A percentile compares a stretch with the other conserved stretches of the same genome.
These are phyloP conservation scores for Spea multiplicata DNA, from an alignment of 2,113 vertebrate species.

Conservation along the genomic window DNA sequence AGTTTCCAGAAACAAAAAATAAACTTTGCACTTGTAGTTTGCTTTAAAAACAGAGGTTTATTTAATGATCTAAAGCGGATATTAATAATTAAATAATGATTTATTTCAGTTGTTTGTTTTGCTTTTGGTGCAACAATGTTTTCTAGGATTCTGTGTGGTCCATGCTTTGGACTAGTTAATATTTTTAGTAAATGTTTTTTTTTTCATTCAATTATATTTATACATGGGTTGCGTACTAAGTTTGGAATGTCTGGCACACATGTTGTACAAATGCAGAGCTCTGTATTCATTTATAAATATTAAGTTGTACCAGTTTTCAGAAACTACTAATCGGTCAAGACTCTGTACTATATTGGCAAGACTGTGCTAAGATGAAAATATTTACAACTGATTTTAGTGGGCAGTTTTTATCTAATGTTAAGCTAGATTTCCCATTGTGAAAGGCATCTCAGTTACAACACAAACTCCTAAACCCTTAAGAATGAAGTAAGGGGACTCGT, in stretches of 20 bases:
- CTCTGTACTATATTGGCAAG: not conserved
- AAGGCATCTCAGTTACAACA: too few species aligned
- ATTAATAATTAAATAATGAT: constrained; percentile 22
- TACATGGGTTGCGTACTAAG: constrained; percentile 29
- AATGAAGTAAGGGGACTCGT: too few species aligned
- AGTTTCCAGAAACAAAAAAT: constrained; percentile 25
- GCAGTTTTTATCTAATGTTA: too few species aligned
- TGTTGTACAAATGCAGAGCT: constrained; percentile 33
- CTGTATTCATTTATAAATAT: constrained; percentile 11
- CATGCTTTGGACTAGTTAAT: constrained; percentile 17
- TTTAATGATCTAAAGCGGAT: constrained; percentile 8
- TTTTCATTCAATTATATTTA: constrained; percentile 4
- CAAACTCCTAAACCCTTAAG: too few species aligned
- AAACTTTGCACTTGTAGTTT: not conserved
- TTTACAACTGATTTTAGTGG: too few species aligned
- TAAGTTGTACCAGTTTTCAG: constrained; percentile 1
- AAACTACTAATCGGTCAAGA: not conserved
- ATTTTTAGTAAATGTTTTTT: constrained; percentile 26
- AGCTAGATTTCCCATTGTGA: too few species aligned
- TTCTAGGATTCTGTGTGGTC: constrained; percentile 22
- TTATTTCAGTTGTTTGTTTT: constrained; percentile 12
- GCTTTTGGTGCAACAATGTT: not conserved
- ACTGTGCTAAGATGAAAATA: not conserved
- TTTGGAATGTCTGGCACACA: constrained; percentile 28
- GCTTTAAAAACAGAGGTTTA: not conserved